phyloP scores from a whole-genome alignment of 2,113 vertebrate genomes.

The Ophiodon elongatus region DNA sequence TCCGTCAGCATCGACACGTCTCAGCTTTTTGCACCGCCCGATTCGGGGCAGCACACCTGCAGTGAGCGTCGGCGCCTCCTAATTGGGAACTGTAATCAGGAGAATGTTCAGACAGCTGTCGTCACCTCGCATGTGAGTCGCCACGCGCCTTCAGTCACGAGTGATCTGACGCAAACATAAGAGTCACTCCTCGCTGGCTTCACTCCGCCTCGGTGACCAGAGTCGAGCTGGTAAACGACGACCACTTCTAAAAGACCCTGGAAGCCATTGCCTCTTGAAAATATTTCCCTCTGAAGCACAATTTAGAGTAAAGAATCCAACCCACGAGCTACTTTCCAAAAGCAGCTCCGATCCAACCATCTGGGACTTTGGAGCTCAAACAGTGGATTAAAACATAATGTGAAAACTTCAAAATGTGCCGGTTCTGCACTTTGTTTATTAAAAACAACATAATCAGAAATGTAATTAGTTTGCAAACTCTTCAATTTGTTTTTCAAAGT shows the following conservation, averaged over 20 bases:
- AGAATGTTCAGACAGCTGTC: slow-evolving; percentile 13
- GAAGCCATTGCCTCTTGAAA: slow-evolving; percentile 30
- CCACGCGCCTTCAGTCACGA: neutral
- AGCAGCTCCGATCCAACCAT: slow-evolving; percentile 26
- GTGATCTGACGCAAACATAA: slow-evolving; percentile 15
- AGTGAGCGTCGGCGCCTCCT: slow-evolving; percentile 4
- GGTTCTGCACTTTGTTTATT: neutral
- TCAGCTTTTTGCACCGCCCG: neutral
- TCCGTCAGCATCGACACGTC: neutral
- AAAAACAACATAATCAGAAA: slow-evolving; percentile 5
- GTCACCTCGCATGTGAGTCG: slow-evolving; percentile 24
- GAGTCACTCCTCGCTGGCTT: slow-evolving; percentile 31
- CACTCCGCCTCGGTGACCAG: slow-evolving; percentile 23
- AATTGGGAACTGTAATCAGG: slow-evolving; percentile 7
- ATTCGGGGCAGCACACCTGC: slow-evolving; percentile 8
- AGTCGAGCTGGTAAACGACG: neutral
- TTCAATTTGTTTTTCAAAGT: neutral
- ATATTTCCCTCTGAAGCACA: slow-evolving; percentile 9
- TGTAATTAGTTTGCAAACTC: slow-evolving; percentile 20
- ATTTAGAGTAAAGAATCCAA: slow-evolving; percentile 14
- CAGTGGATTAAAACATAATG: slow-evolving; percentile 27
- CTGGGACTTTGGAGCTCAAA: slow-evolving; percentile 34
- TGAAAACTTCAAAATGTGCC: slow-evolving; percentile 12
- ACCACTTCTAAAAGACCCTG: no score
- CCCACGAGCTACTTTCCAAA: slow-evolving; percentile 15